Evolutionary conservation across 2,888 invertebrate genomes (phyloP), one percentile per base, ranked within the genome.

Genomic region (Platypus cylindrus): DNA sequence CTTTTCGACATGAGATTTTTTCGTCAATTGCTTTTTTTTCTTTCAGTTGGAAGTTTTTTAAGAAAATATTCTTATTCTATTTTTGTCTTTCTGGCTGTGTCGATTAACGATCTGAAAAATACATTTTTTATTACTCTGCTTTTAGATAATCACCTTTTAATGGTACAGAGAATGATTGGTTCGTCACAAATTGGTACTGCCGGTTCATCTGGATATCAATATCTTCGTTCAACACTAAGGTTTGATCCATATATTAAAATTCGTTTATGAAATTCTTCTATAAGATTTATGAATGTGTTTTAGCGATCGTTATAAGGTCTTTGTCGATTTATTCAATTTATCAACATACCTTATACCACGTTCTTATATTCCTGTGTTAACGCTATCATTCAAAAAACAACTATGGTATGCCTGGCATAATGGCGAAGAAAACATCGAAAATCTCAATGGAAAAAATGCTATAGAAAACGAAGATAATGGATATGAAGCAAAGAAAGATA

Each of bases 141-240:
- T 65, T 2, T 60, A 97, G 97, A 95, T 62, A 97, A 95, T 62
- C 98, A 98, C 62, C 89, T 97, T 26, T 78, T 94, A 52, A 85
- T 98, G 83, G 98, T 98, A 15, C 95, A 97, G 63, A 71, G 97
- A 49, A 98, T 98, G 95, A 87, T 98, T 49, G 98, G 98, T 0
- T 89, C 90, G 0, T 90, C 91, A 55, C 87, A 86, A 54, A 66
- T 90, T 5, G 98, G 98, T 13, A 97, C 97, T 0, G 98, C 97
- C 11, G 97, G 98, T 3, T 95, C 95, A 4, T 91, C 94, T 0
- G 98, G 98, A 1, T 97, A 98, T 65, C 93, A 95, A 56, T 98
- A 98, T 60, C 71, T 98, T 4, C 74, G 95, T 34, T 91, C 94
- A 3, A 98, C 97, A 0, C 72, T 97, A 46, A 91, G 93, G 94